These are phyloP conservation scores for Parauchenoglanis punctatus DNA, from an alignment of 2,797 vertebrate species.

Conservation along the genomic window DNA sequence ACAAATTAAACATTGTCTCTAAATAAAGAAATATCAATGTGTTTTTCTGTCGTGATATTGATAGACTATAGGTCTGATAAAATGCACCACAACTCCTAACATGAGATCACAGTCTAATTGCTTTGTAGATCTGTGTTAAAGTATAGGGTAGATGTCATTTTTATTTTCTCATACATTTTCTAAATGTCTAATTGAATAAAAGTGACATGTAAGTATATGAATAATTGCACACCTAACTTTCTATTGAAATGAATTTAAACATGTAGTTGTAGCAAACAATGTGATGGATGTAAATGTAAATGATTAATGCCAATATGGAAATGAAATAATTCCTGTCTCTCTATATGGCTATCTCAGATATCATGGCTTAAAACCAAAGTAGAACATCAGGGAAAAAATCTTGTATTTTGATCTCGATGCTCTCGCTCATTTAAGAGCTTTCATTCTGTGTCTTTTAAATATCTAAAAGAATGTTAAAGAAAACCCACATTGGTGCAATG, in stretches of 20 bases:
- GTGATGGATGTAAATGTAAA: background rate
- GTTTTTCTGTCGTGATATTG: conserved; percentile 48
- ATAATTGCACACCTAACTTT: conserved; percentile 24
- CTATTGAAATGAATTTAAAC: conserved; percentile 1
- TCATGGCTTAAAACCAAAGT: conserved; percentile 10
- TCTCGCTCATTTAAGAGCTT: conserved; percentile 4
- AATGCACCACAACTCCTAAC: conserved; percentile 14
- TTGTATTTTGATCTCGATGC: conserved; percentile 5
- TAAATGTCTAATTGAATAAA: conserved; percentile 8
- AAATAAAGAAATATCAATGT: conserved; percentile 36
- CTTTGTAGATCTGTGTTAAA: background rate
- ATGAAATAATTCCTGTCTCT: conserved; percentile 4
- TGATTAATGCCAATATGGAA: background rate
- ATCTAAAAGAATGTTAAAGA: conserved; percentile 1
- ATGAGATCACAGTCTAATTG: conserved; percentile 12
- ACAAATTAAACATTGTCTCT: conserved; percentile 36
- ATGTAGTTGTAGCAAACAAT: background rate
- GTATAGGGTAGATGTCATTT: background rate
- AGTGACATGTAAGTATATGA: background rate
- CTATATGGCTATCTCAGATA: conserved; percentile 31
- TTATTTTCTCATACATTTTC: background rate
- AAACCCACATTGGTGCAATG: conserved; percentile 28
- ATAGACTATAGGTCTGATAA: conserved; percentile 22
- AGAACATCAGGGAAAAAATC: conserved; percentile 14
- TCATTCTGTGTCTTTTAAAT: conserved; percentile 16